Conservation (phyloP, 2,797 vertebrate species). For the Myotis daubentonii region DNA sequence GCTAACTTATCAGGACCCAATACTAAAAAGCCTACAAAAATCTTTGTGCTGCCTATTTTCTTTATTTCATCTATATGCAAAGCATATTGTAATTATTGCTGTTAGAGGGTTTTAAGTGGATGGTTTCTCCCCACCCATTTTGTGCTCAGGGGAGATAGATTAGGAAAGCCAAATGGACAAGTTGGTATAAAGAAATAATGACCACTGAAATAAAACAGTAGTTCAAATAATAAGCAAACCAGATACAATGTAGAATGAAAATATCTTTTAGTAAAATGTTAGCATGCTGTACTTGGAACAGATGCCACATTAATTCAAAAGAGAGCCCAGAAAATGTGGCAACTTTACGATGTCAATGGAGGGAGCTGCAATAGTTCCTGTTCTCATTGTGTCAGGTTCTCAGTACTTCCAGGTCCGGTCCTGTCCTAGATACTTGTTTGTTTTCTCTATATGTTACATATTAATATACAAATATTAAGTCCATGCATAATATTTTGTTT, state of each 20-base stretch:
- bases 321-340: constrained; percentile 83
- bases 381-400: constrained; percentile 74
- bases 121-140: constrained; percentile 5
- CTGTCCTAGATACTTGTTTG: constrained; percentile 30
- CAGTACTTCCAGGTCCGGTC: constrained; percentile 37
- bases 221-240: constrained; percentile 77
- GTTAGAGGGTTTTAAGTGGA: constrained; percentile 57
- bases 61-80: constrained; percentile 77
- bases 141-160: constrained; percentile 70
- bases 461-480: constrained; percentile 34
- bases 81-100: constrained; percentile 72
- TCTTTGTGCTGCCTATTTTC: constrained; percentile 75
- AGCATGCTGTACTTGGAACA: constrained; percentile 80
- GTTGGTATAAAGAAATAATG: constrained; percentile 78
- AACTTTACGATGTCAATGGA: constrained; percentile 83
- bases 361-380: constrained; percentile 73
- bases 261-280: constrained; percentile 79
- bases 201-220: constrained; percentile 78
- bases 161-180: constrained; percentile 69
- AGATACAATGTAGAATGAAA: constrained; percentile 77
- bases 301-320: constrained; percentile 83
- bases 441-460: constrained; percentile 15
- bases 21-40: constrained; percentile 74
- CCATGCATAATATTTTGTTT: constrained; percentile 37
- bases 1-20: constrained; percentile 77